These are phyloP conservation scores for Luidia sarsii DNA, from an alignment of 53 echinoderm and acorn worm genomes.

Conservation along the genomic window DNA sequence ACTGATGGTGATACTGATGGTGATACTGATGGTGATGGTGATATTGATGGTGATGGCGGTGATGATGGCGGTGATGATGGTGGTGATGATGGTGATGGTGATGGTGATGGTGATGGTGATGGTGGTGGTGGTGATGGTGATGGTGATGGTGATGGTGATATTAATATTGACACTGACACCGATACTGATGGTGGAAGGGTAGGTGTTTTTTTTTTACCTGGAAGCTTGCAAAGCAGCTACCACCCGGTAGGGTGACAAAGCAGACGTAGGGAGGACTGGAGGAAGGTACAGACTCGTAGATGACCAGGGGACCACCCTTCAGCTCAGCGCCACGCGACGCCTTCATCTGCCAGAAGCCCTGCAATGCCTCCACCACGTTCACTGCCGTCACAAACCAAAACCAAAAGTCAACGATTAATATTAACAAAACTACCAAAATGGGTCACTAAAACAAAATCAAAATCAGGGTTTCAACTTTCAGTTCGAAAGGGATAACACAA, in stretches of 20 bases:
- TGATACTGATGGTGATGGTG: not conserved
- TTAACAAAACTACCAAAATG: too few species aligned
- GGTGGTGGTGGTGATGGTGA: not conserved
- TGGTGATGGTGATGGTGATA: too few species aligned
- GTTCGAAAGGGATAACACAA: too few species aligned
- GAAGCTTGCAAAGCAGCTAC: conserved; percentile 98
- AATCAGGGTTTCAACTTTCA: too few species aligned
- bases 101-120: not conserved
- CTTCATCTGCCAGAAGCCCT: conserved; percentile 99
- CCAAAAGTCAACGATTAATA: too few species aligned
- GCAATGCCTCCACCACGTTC: conserved; percentile 93
- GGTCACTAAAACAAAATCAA: too few species aligned
- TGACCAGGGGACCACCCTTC: conserved; percentile 93
- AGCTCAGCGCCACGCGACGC: conserved; percentile 88
- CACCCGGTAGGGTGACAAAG: conserved; percentile 95
- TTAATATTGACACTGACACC: too few species aligned
- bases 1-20: too few species aligned
- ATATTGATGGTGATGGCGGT: not conserved
- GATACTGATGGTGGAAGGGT: not conserved
- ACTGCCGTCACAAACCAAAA: conserved; percentile 54
- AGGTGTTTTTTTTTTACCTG: conserved; percentile 58
- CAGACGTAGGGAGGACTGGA: conserved; percentile 93
- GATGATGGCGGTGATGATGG: not conserved
- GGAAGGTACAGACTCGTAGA: conserved; percentile 92
- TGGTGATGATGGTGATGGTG: not conserved